phyloP scores from a whole-genome alignment of 2,113 vertebrate species.

The Sclerurus mexicanus region DNA sequence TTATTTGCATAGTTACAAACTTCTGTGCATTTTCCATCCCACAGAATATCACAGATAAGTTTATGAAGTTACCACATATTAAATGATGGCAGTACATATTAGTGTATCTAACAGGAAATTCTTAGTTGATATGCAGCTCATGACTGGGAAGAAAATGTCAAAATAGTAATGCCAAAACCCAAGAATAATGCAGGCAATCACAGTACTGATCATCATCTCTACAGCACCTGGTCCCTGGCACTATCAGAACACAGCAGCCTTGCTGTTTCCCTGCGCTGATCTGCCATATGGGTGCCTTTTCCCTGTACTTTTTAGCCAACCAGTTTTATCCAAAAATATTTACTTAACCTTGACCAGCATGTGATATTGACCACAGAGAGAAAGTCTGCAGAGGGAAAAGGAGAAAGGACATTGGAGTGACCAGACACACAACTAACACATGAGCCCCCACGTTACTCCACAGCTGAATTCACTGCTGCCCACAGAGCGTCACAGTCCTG shows the following conservation, averaged over 20 bases:
- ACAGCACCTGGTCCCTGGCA: background rate
- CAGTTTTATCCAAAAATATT: background rate
- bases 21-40: background rate
- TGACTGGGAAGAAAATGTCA: background rate
- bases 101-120: background rate
- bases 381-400: background rate
- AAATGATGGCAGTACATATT: background rate
- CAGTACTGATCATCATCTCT: background rate
- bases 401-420: background rate
- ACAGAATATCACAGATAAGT: background rate
- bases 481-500: background rate
- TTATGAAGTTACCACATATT: background rate
- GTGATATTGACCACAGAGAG: background rate
- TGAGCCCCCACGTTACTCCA: no score
- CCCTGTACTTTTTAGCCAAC: background rate
- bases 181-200: background rate
- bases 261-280: background rate
- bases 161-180: background rate
- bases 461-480: background rate
- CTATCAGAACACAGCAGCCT: background rate
- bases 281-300: background rate
- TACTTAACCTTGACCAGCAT: background rate
- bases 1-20: background rate
- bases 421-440: background rate
- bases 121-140: background rate